Evolutionary conservation across 2,888 invertebrate genomes (phyloP).

Genomic region (Coleophora deauratella): DNA sequence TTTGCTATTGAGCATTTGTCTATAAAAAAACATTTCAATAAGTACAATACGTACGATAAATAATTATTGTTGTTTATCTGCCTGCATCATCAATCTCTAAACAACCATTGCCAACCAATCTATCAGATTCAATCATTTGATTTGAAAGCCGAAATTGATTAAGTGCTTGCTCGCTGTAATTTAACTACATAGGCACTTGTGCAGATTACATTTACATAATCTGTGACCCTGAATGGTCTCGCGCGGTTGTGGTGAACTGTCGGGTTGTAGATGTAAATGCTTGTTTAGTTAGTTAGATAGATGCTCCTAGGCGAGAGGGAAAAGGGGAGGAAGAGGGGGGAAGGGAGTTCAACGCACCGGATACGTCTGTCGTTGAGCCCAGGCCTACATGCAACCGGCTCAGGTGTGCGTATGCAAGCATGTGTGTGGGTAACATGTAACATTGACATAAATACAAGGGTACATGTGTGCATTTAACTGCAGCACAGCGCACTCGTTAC

Average conservation of each 20-base stretch:
- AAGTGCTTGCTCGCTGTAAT: constrained; percentile 1
- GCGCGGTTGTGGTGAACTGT: constrained; percentile 15
- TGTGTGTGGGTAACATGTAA: constrained; percentile 22
- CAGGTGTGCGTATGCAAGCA: constrained; percentile 44
- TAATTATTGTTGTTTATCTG: too few relatives aligned
- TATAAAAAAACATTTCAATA: too few relatives aligned
- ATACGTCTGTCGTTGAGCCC: constrained; percentile 60
- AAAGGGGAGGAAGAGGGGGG: constrained; percentile 29
- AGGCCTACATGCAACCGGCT: constrained; percentile 39
- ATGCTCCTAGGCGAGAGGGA: too few relatives aligned
- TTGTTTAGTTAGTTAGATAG: too few relatives aligned
- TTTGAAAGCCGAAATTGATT: too few relatives aligned
- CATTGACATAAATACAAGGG: background rate
- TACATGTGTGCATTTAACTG: constrained; percentile 3
- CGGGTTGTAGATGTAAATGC: too few relatives aligned
- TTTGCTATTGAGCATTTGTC: too few relatives aligned
- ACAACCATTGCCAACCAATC: background rate
- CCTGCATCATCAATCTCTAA: background rate
- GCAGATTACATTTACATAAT: constrained; percentile 26
- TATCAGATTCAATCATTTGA: too few relatives aligned
- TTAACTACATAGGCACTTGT: constrained; percentile 5
- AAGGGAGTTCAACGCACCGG: constrained; percentile 68
- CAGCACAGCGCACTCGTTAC: too few relatives aligned
- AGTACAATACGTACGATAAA: too few relatives aligned
- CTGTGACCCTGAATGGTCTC: constrained; percentile 39